Conservation (phyloP, 1,140 invertebrate species). For the Asbolus verrucosus region DNA sequence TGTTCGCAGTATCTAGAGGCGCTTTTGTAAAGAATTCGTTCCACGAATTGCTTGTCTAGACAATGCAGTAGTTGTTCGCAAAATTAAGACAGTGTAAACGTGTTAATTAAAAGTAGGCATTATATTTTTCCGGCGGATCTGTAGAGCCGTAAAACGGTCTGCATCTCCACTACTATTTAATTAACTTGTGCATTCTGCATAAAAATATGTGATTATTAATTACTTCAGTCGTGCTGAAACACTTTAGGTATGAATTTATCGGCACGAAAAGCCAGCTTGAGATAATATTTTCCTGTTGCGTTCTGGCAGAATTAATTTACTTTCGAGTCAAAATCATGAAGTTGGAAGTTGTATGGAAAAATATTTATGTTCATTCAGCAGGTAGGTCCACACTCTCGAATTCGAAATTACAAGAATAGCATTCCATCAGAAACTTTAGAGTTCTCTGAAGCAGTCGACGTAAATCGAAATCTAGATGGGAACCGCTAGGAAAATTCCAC, state of each 20-base stretch:
- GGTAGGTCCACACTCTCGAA: too few species aligned
- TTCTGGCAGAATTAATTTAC: slow-evolving; percentile 9
- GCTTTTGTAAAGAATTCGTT: slow-evolving; percentile 38
- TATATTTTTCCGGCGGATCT: slow-evolving; percentile 24
- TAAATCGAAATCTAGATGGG: too few species aligned
- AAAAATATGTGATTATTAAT: slow-evolving; percentile 51
- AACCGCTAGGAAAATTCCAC: slow-evolving; percentile 4
- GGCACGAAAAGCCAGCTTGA: not conserved
- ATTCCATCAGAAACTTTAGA: too few species aligned
- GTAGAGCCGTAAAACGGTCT: slow-evolving; percentile 26
- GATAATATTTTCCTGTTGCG: slow-evolving; percentile 6
- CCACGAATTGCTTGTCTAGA: slow-evolving; percentile 38
- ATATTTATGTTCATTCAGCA: slow-evolving; percentile 19
- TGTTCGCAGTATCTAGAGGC: slow-evolving; percentile 19
- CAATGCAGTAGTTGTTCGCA: slow-evolving; percentile 37
- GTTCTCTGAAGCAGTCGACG: too few species aligned
- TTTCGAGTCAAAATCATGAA: slow-evolving; percentile 9
- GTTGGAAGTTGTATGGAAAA: slow-evolving; percentile 2
- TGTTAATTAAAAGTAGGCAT: slow-evolving; percentile 37
- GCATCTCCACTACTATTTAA: slow-evolving; percentile 39
- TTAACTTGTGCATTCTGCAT: slow-evolving; percentile 49
- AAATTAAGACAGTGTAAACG: slow-evolving; percentile 39
- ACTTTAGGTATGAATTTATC: slow-evolving; percentile 42
- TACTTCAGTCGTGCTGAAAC: slow-evolving; percentile 45
- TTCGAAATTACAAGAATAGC: too few species aligned